A percentile compares a stretch with the other conserved stretches of the same genome.
Evolutionary conservation across 2,113 vertebrate genomes (phyloP).

Genomic region (Bos javanicus): DNA sequence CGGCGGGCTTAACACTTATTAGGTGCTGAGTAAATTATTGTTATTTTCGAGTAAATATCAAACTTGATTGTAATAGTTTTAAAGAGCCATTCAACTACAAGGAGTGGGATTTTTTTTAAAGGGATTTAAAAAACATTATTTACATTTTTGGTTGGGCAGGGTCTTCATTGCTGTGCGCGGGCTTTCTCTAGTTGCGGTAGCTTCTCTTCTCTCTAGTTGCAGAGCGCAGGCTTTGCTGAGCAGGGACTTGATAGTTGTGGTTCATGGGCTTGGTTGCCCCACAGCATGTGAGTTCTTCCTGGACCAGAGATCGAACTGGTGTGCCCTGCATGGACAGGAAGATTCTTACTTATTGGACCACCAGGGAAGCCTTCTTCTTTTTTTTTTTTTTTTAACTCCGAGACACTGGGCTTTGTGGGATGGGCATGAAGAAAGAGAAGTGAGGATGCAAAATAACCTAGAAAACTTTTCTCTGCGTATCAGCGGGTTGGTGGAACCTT

Average conservation of each 20-base stretch:
- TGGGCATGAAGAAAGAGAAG: not conserved
- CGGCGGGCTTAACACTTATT: not conserved
- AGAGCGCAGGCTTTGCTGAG: not conserved
- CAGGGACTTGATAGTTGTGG: not conserved
- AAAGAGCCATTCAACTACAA: not conserved
- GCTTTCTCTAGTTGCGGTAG: not conserved
- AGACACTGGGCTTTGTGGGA: not conserved
- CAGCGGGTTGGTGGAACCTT: not conserved
- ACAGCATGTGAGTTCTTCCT: not conserved
- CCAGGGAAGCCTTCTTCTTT: not conserved
- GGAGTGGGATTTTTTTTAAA: not conserved
- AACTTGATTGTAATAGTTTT: not conserved
- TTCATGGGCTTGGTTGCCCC: not conserved
- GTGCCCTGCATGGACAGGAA: not conserved
- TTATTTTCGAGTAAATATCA: not conserved
- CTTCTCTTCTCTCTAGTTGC: not conserved
- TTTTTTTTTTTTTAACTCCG: not conserved
- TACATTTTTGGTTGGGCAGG: not conserved
- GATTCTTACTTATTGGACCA: not conserved
- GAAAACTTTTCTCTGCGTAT: not conserved
- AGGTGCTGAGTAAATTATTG: not conserved
- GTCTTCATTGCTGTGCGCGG: fast-evolving
- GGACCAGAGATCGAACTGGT: not conserved
- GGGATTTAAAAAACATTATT: not conserved
- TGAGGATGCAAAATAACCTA: not conserved